Conservation (phyloP, 92 coral and sea anemone genomes). For the Diadumene lineata region DNA sequence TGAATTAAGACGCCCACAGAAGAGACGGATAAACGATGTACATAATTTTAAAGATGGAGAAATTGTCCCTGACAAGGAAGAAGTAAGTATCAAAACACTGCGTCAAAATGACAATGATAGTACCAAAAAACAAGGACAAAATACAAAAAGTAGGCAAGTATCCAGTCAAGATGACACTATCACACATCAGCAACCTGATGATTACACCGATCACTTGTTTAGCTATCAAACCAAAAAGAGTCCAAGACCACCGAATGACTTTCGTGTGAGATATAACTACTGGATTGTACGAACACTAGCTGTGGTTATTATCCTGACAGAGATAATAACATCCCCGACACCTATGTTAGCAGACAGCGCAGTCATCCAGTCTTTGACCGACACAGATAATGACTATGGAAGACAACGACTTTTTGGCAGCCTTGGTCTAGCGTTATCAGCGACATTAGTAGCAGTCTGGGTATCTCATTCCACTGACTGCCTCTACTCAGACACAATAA, state of each 20-base stretch:
- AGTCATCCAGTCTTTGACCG: slow-evolving; percentile 67
- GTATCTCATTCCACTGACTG: slow-evolving; percentile 55
- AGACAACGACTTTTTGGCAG: slow-evolving; percentile 79
- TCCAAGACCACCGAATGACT: slow-evolving; percentile 61
- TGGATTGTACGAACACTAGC: slow-evolving; percentile 75
- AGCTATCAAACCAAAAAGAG: slow-evolving; percentile 12
- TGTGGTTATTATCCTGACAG: slow-evolving; percentile 73
- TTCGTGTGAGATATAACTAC: slow-evolving; percentile 67
- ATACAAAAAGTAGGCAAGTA: background rate
- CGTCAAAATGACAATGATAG: too few relatives aligned
- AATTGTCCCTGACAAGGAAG: background rate
- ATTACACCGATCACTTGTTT: background rate
- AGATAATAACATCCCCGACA: slow-evolving; percentile 83
- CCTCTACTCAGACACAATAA: slow-evolving; percentile 70
- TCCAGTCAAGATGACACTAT: background rate
- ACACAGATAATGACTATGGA: slow-evolving; percentile 77
- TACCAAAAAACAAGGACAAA: background rate
- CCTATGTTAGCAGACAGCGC: slow-evolving; percentile 90
- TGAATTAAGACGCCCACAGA: too few relatives aligned
- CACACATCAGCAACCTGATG: background rate
- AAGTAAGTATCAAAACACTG: background rate
- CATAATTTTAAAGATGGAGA: too few relatives aligned
- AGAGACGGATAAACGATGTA: too few relatives aligned
- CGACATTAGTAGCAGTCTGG: slow-evolving; percentile 72
- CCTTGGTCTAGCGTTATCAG: slow-evolving; percentile 72